Percentiles rank a stretch among this genome's conserved stretches.
Evolutionary conservation across 2,113 vertebrate species (phyloP).

Genomic region (Puntigrus tetrazona): DNA sequence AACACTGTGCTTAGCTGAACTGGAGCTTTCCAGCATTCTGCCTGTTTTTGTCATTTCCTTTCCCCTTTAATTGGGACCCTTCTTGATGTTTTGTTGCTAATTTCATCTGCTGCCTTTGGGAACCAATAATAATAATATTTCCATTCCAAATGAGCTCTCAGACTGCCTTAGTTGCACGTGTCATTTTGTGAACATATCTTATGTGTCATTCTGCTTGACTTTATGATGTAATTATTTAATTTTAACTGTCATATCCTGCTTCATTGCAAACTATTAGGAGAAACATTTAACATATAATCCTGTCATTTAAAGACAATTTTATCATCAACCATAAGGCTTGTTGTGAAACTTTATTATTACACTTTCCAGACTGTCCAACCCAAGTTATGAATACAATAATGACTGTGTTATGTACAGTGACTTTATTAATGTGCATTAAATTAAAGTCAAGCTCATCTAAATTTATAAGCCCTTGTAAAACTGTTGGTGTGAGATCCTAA

Average conservation of each 20-base stretch:
- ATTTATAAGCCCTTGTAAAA: background rate
- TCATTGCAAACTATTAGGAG: background rate
- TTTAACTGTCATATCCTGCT: background rate
- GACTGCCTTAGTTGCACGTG: background rate
- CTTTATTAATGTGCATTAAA: background rate
- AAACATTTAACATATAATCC: background rate
- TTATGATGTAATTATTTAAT: background rate
- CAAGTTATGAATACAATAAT: background rate
- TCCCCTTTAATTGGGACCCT: slow-evolving; percentile 2
- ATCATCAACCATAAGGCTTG: background rate
- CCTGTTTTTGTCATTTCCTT: slow-evolving; percentile 33
- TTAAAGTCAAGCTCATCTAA: background rate
- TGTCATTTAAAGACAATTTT: background rate
- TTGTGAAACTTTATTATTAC: background rate
- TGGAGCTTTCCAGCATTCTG: background rate
- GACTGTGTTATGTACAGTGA: background rate
- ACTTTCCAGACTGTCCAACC: background rate
- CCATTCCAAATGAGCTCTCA: background rate
- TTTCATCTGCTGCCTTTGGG: background rate
- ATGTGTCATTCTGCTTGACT: background rate
- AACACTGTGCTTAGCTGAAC: slow-evolving; percentile 37
- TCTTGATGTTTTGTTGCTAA: slow-evolving; percentile 37
- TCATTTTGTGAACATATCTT: background rate
- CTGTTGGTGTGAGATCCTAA: background rate
- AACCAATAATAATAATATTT: background rate